Conservation (phyloP, 2,113 vertebrate species). For the Paramormyrops kingsleyae region DNA sequence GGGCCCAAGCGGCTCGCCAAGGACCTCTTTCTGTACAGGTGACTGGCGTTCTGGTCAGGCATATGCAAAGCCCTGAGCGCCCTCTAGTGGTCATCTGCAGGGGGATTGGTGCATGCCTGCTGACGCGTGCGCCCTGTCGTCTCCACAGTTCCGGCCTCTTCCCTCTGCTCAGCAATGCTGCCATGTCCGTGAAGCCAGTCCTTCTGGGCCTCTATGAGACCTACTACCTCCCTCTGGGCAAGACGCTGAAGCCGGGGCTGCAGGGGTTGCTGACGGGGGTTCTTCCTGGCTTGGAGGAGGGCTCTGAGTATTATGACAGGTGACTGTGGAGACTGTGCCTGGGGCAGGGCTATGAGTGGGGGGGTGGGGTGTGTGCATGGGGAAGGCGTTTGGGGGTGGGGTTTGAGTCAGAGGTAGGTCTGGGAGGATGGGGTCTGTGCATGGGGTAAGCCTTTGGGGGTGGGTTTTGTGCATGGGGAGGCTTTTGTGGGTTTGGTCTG, state of each 20-base stretch:
- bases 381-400: too few relatives aligned
- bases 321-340: constrained; percentile 43
- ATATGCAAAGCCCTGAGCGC: not conserved
- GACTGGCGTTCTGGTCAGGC: not conserved
- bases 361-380: not conserved
- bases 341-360: too few relatives aligned
- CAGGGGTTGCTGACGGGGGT: constrained; percentile 93
- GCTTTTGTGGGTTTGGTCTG: too few relatives aligned
- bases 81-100: not conserved
- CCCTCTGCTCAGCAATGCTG: constrained; percentile 94
- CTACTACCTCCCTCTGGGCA: constrained; percentile 92
- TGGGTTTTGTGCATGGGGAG: too few relatives aligned
- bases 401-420: too few relatives aligned
- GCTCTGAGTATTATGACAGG: constrained; percentile 97
- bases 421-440: too few relatives aligned
- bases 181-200: constrained; percentile 96
- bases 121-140: not conserved
- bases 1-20: constrained; percentile 96
- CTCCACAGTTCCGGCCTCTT: constrained; percentile 84
- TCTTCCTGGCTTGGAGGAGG: constrained; percentile 92
- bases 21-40: constrained; percentile 99
- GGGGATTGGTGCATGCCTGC: not conserved
- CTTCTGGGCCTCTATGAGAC: constrained; percentile 91
- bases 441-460: not conserved
- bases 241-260: constrained; percentile 92